Base-by-base conservation (phyloP, 2,888 invertebrate species). In the Vanessa cardui region DNA sequence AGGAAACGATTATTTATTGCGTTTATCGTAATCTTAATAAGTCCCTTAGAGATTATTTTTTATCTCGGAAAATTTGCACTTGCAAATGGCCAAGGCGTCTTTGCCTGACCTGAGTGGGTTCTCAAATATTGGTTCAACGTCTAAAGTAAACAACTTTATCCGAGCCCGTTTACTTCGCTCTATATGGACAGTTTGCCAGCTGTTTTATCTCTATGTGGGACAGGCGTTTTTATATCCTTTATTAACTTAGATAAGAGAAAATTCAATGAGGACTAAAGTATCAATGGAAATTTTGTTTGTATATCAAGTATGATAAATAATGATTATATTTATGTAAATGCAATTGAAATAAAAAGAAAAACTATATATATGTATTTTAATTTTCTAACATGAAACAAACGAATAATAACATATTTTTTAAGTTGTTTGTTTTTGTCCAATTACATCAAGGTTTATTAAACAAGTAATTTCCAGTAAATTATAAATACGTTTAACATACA, bases 11-110 rank as follows among this genome's bases (percentile, higher is more conserved):
- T 70, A 75, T 79, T 80, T 78, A 80, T 79, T 74, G 75, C 70
- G 78, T 83, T 83, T 82, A 85, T 82, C 84, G 78, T 86, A 86
- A 88, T 88, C 89, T 85, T 81, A 82, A 86, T 87, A 87, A 88
- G 81, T 82, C 74, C 77, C 60, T 79, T 75, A 71, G 72, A 87
- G 89, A 89, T 89, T 85, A 89, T 85, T 90, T 89, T 54, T 90
- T 90, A 90, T 91, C 90, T 86, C 78, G 85, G 86, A 87, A 90
- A 90, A 88, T 90, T 90, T 88, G 90, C 90, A 89, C 81, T 88
- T 83, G 86, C 88, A 84, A 90, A 90, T 89, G 89, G 89, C 85
- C 83, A 88, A 77, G 79, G 77, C 84, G 82, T 83, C 84, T 82
- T 78, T 76, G 85, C 78, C 84, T 90, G 92, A 89, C 90, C 91